Evolutionary conservation across 2,113 vertebrate species (phyloP).

Genomic region (Poeciliopsis retropinna): DNA sequence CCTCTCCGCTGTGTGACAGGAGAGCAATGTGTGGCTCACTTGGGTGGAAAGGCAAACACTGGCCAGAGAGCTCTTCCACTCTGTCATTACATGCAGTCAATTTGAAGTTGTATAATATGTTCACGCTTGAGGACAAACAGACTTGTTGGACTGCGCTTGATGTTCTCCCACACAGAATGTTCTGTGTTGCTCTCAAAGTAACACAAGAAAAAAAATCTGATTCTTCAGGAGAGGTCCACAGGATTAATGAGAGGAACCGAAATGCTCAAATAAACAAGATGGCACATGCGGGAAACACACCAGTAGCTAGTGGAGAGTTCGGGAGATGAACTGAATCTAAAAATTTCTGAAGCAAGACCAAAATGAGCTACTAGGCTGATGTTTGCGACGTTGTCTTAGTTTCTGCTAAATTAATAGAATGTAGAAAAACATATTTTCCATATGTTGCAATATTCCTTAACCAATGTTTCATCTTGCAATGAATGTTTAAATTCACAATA

Average conservation of each 20-base stretch:
- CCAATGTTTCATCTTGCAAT: background rate
- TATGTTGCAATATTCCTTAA: background rate
- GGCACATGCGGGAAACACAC: background rate
- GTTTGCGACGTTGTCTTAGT: background rate
- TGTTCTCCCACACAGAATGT: conserved; percentile 6
- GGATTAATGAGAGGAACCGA: background rate
- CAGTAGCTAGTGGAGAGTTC: background rate
- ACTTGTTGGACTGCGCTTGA: conserved; percentile 59
- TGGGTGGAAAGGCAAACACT: conserved; percentile 22
- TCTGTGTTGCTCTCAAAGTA: conserved; percentile 9
- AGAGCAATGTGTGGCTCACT: conserved; percentile 25
- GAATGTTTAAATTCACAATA: background rate
- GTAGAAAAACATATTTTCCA: background rate
- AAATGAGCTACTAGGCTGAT: background rate
- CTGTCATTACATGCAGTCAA: conserved; percentile 29
- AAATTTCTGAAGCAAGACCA: background rate
- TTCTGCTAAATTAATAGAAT: background rate
- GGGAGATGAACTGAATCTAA: background rate
- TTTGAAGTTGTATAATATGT: conserved; percentile 19
- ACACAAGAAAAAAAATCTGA: background rate
- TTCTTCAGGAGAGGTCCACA: conserved; percentile 20
- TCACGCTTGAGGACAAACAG: conserved; percentile 62
- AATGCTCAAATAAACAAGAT: background rate
- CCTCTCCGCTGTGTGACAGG: conserved; percentile 83
- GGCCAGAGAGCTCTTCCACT: conserved; percentile 37